Conservation (phyloP, 2,888 invertebrate species). For the Deroplatys truncata region DNA sequence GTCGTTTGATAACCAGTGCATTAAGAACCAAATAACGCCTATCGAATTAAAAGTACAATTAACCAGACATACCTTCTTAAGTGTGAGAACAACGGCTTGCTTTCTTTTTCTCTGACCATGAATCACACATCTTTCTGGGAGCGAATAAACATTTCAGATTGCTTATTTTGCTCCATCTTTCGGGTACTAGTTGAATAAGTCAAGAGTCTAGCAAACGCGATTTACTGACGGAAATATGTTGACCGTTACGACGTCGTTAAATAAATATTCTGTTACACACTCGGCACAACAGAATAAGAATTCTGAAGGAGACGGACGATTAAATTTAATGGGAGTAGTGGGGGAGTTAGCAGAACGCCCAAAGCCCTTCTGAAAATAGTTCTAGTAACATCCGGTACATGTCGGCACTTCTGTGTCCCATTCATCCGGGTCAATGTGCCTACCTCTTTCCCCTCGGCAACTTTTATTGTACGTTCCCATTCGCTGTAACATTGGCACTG, state of each 20-base stretch:
- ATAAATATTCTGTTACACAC: background rate
- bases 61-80: no score
- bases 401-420: background rate
- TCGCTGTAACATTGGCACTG: background rate
- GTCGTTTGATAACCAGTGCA: no score
- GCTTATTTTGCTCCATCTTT: background rate
- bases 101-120: background rate
- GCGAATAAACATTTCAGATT: background rate
- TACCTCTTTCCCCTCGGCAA: no score
- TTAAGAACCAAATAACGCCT: no score
- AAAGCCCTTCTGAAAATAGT: background rate
- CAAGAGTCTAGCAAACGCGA: background rate
- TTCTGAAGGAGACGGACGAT: background rate
- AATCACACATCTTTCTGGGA: background rate
- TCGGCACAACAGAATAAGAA: background rate
- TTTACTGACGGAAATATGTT: background rate
- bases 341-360: background rate
- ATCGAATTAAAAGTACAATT: no score
- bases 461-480: background rate
- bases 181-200: background rate
- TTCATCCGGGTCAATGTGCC: background rate
- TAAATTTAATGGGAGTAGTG: background rate
- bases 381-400: background rate
- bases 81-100: no score
- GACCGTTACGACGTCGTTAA: background rate